Conservation (phyloP, 1,140 invertebrate species). For the Drosophila willistoni region DNA sequence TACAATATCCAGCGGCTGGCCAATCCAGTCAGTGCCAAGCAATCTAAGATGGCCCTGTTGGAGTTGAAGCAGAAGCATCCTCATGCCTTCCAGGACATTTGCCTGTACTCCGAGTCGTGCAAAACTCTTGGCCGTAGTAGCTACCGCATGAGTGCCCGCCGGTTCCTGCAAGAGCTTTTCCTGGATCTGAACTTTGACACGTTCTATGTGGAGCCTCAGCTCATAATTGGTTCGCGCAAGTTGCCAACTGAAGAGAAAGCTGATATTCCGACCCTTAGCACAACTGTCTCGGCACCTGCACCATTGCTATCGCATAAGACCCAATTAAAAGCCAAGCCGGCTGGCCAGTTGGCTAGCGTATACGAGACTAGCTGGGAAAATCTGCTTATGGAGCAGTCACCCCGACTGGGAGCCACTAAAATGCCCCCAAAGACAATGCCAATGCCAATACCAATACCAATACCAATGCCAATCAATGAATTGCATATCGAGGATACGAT, state of each 20-base stretch:
- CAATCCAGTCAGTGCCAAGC: slow-evolving; percentile 88
- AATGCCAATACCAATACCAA: neutral
- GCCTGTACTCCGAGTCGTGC: slow-evolving; percentile 96
- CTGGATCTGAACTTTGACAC: slow-evolving; percentile 91
- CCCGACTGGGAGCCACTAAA: slow-evolving; percentile 30
- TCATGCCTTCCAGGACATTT: slow-evolving; percentile 92
- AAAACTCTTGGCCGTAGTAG: slow-evolving; percentile 90
- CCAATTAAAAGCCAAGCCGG: slow-evolving; percentile 68
- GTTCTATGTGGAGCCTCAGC: slow-evolving; percentile 84
- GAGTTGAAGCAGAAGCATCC: slow-evolving; percentile 94
- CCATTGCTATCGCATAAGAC: slow-evolving; percentile 46
- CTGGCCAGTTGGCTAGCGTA: slow-evolving; percentile 73
- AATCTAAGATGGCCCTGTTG: slow-evolving; percentile 87
- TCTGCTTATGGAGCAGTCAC: slow-evolving; percentile 68
- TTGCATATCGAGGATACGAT: slow-evolving; percentile 52
- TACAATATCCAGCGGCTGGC: slow-evolving; percentile 87
- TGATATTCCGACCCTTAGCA: neutral
- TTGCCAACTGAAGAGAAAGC: slow-evolving; percentile 44
- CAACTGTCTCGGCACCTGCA: slow-evolving; percentile 10
- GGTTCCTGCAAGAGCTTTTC: slow-evolving; percentile 97
- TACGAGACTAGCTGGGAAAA: slow-evolving; percentile 82
- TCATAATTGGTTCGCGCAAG: slow-evolving; percentile 68
- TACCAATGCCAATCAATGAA: slow-evolving; percentile 19
- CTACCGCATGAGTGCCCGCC: slow-evolving; percentile 91
- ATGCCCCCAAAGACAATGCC: neutral